These are phyloP conservation scores for Otolemur crassicaudatus DNA, from an alignment of 2,797 vertebrate genomes.

Conservation along the genomic window DNA sequence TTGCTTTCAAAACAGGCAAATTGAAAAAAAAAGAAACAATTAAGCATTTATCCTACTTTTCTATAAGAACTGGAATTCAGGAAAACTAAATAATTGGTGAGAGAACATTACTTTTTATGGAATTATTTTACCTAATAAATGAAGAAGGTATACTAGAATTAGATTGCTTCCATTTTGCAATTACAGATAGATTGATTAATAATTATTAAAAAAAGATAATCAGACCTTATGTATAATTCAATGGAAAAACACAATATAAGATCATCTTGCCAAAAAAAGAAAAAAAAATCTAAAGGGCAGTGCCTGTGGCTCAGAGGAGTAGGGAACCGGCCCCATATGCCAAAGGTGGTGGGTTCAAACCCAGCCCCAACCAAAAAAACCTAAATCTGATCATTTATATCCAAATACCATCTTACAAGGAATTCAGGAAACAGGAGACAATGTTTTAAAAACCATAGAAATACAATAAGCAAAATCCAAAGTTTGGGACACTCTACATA, in stretches of 20 bases:
- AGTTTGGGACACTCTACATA: neutral
- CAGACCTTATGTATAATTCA: neutral
- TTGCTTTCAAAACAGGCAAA: conserved; percentile 11
- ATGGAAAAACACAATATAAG: conserved; percentile 2
- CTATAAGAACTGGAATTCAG: neutral
- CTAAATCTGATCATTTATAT: conserved; percentile 24
- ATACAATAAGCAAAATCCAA: neutral
- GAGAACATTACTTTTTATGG: neutral
- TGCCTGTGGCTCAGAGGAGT: no score
- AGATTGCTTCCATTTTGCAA: neutral
- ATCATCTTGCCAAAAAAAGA: neutral
- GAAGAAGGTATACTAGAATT: neutral
- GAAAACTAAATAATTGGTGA: neutral
- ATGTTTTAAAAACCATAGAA: neutral
- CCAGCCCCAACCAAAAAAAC: neutral
- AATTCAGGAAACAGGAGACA: neutral
- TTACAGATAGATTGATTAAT: neutral
- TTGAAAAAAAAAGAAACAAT: neutral
- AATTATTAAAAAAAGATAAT: neutral
- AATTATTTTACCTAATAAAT: neutral
- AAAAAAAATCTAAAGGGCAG: neutral
- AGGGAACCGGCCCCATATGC: no score
- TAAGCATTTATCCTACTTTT: neutral
- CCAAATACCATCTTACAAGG: conserved; percentile 23
- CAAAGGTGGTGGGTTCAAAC: no score